A percentile compares a stretch with the other conserved stretches of the same genome.
These are phyloP conservation scores for Drosophila histrio DNA, from an alignment of 2,888 invertebrate genomes.

Conservation along the genomic window DNA sequence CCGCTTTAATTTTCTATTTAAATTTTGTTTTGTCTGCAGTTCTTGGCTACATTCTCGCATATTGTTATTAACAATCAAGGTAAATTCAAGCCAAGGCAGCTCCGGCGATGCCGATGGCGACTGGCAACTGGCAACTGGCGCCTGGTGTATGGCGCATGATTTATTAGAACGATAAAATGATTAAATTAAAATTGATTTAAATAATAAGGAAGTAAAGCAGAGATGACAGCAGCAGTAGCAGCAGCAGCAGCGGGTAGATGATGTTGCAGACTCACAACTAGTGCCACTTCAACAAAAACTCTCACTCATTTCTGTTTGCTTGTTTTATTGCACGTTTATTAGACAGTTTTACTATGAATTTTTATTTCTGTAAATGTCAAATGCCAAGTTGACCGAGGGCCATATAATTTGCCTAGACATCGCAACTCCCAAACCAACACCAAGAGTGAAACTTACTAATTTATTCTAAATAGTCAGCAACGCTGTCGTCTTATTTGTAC, in stretches of 20 bases:
- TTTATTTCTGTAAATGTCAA: constrained; percentile 47
- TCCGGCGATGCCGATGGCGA: neutral
- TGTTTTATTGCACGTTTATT: constrained; percentile 39
- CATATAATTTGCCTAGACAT: constrained; percentile 18
- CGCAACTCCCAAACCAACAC: neutral
- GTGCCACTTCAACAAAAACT: constrained; percentile 13
- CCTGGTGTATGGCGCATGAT: constrained; percentile 59
- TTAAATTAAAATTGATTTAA: constrained; percentile 81
- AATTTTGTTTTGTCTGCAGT: constrained; percentile 72
- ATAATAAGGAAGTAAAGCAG: constrained; percentile 41
- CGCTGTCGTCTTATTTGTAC: constrained; percentile 26
- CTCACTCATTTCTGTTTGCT: neutral
- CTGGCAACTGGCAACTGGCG: constrained; percentile 17
- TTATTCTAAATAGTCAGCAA: constrained; percentile 68
- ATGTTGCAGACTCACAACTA: constrained; percentile 33
- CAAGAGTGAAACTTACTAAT: constrained; percentile 67
- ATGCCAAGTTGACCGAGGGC: constrained; percentile 26
- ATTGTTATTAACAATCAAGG: constrained; percentile 68
- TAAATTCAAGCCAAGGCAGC: constrained; percentile 13
- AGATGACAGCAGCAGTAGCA: neutral
- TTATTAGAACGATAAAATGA: constrained; percentile 77
- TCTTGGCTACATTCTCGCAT: constrained; percentile 48
- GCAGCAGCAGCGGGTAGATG: constrained; percentile 14
- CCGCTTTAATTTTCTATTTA: constrained; percentile 72
- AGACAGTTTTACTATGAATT: constrained; percentile 31